Evolutionary conservation across 2,797 vertebrate species (phyloP).

Genomic region (Phrynocephalus vlangalii): DNA sequence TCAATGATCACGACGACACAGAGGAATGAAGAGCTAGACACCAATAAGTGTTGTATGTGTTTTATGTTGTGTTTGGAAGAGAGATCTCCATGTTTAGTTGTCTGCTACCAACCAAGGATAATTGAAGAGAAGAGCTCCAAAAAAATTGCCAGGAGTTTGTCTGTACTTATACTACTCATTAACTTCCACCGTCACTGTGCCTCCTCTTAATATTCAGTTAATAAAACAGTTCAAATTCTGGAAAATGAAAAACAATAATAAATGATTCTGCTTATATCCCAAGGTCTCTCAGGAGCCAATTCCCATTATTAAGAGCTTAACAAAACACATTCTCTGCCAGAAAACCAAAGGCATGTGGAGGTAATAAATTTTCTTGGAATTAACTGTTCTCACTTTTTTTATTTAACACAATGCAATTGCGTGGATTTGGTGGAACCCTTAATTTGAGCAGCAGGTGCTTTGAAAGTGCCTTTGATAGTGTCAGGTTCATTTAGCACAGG

Average conservation of each 20-base stretch:
- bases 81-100: conserved; percentile 5
- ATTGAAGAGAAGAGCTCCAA: neutral
- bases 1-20: neutral
- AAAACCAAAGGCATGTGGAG: conserved; percentile 48
- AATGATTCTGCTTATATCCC: conserved; percentile 50
- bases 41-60: neutral
- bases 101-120: conserved; percentile 11
- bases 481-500: neutral
- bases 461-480: neutral
- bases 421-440: neutral
- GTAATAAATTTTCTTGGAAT: conserved; percentile 47
- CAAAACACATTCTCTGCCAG: conserved; percentile 58
- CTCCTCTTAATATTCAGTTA: conserved; percentile 52
- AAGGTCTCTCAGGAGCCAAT: conserved; percentile 59
- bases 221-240: conserved; percentile 56
- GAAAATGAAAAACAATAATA: conserved; percentile 49
- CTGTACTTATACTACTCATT: neutral
- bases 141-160: neutral
- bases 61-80: neutral
- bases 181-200: neutral
- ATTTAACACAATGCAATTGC: neutral
- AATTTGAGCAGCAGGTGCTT: conserved; percentile 35
- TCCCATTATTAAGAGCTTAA: conserved; percentile 70
- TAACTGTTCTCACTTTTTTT: conserved; percentile 12
- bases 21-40: neutral